Conservation (phyloP, 1,140 invertebrate genomes). For the Lucilia cuprina region DNA sequence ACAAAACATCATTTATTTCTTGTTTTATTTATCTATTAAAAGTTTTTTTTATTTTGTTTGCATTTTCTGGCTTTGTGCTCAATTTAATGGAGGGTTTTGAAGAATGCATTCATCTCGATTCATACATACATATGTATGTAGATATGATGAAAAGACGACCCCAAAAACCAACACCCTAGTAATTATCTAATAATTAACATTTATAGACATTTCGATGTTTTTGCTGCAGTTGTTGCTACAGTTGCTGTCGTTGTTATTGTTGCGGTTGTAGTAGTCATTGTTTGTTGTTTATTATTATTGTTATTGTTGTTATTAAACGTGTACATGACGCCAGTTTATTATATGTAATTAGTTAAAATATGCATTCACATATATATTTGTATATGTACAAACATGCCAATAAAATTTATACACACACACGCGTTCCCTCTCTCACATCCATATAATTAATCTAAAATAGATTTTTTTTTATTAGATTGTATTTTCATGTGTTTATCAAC, state of each 20-base stretch:
- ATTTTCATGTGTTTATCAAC: neutral
- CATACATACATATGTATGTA: neutral
- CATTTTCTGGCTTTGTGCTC: neutral
- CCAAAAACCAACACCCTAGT: neutral
- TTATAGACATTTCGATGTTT: neutral
- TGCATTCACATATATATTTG: neutral
- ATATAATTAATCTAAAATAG: too few species aligned
- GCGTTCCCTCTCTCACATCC: too few species aligned
- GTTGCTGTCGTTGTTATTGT: neutral
- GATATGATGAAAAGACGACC: neutral
- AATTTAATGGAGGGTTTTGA: neutral
- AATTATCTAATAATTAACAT: slow-evolving; percentile 34
- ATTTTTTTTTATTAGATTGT: neutral
- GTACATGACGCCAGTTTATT: neutral
- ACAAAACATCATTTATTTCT: neutral
- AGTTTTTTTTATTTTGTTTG: neutral
- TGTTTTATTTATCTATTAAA: neutral
- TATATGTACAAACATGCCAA: too few species aligned
- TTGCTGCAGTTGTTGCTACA: neutral
- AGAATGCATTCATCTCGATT: neutral
- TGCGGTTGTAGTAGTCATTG: neutral
- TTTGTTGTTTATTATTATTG: neutral
- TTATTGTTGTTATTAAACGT: neutral
- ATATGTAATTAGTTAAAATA: slow-evolving; percentile 7
- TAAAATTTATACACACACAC: too few species aligned